Base-by-base conservation (phyloP, 2,113 vertebrate genomes). In the Hippoglossus stenolepis region DNA sequence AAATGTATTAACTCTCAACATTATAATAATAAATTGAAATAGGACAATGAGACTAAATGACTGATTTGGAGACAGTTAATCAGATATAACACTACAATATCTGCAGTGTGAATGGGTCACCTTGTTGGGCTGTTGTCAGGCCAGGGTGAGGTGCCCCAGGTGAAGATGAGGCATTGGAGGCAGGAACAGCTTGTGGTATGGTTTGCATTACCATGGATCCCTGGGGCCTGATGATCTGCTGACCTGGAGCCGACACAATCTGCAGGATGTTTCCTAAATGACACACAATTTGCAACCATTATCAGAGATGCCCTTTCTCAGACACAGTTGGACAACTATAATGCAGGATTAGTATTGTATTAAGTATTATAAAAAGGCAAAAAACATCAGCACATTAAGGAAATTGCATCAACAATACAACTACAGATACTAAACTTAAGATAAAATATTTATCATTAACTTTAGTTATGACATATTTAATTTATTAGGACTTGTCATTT, bases 211-310 rank as follows among this genome's bases (percentile, higher is more conserved):
- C 95, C 93, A 97, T 94, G 0, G 96, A 94, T 17, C 95, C 93
- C 79, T 95, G 96, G 6, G 96, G 96, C 66, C 96, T 91, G 63
- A 97, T 93, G 75, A 97, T 95, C 82, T 94, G 95, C 85, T 96
- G 96, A 21, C 96, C 96, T 0, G 96, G 96, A 67, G 96, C 95
- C 0, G 96, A 96, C 72, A 98, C 96, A 23, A 98, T 98, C 87
- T 98, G 97, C 66, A 98, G 95, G 80, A 98, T 96, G 80, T 97
- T 98, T 57, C 97, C 97, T 98, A 89, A 73, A 87, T 12, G 15
- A 80, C 10, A 85, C 10, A 87, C n/a, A 75, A 10, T 12, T 3
- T 58, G 28, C 15, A 40, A 49, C n/a, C 35, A 53, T 61, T 51
- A 12, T 74, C 7, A 72, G 26, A 65, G 18, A 4, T 0, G 40